These are phyloP conservation scores for Aphidius gifuensis DNA, from an alignment of 1,140 invertebrate species.

Conservation along the genomic window DNA sequence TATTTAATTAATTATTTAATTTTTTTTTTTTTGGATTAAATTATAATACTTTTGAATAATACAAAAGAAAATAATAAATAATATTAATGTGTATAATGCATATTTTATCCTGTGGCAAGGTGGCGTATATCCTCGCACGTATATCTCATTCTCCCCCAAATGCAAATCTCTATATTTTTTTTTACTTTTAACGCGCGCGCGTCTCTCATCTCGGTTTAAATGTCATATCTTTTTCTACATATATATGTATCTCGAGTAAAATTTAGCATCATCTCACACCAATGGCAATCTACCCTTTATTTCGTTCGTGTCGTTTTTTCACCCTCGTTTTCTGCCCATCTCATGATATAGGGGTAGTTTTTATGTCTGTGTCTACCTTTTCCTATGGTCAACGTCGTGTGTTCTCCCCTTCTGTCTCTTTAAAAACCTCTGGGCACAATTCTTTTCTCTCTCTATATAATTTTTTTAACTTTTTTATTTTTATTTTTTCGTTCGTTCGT, in stretches of 20 bases:
- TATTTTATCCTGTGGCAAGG: conserved; percentile 23
- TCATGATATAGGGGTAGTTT: conserved; percentile 4
- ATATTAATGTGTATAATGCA: too few species aligned
- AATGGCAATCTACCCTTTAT: conserved; percentile 18
- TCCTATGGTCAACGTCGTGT: conserved; percentile 30
- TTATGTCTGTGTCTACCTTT: conserved; percentile 24
- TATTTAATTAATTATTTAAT: too few species aligned
- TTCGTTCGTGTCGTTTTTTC: conserved; percentile 21
- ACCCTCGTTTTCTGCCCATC: conserved; percentile 20
- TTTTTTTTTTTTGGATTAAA: conserved; percentile 17
- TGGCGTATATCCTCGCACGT: conserved; percentile 1
- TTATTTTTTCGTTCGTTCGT: too few species aligned
- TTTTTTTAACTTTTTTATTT: too few species aligned
- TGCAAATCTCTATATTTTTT: conserved; percentile 47
- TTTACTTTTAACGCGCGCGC: too few species aligned
- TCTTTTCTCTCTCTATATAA: too few species aligned
- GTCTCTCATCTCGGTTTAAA: conserved; percentile 44
- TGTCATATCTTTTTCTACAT: conserved; percentile 30
- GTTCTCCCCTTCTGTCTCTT: conserved; percentile 15
- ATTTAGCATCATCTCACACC: neutral
- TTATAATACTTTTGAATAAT: too few species aligned
- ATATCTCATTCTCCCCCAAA: conserved; percentile 32
- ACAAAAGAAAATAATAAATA: too few species aligned
- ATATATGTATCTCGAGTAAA: neutral
- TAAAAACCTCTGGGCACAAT: conserved; percentile 35